phyloP scores from a whole-genome alignment of 2,888 invertebrate genomes.

The Lymantria dispar region DNA sequence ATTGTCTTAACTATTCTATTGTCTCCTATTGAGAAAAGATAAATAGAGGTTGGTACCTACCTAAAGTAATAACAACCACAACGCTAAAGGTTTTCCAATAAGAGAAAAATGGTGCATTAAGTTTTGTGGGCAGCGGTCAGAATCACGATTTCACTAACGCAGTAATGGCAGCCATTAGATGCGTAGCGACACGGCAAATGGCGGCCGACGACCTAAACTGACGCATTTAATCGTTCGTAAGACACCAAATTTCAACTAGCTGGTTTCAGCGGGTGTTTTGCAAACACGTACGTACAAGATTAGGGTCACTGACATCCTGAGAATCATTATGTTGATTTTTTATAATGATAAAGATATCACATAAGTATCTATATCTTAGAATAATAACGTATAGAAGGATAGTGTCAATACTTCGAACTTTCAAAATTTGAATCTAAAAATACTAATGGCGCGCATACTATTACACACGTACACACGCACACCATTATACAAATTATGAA shows the following conservation, averaged over 20 bases:
- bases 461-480: too few species aligned
- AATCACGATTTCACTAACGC: conserved; percentile 70
- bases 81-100: conserved; percentile 30
- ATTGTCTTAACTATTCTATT: too few species aligned
- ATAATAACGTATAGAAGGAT: too few species aligned
- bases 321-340: conserved; percentile 1
- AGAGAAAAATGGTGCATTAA: conserved; percentile 60
- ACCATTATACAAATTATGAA: too few species aligned
- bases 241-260: conserved; percentile 25
- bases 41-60: too few species aligned
- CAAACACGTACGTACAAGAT: conserved; percentile 18
- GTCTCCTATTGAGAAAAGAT: too few species aligned
- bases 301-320: conserved; percentile 24
- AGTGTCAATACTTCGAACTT: too few species aligned
- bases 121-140: conserved; percentile 63
- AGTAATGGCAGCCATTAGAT: conserved; percentile 66
- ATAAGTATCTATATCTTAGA: neutral
- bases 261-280: conserved; percentile 30
- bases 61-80: too few species aligned
- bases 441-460: too few species aligned
- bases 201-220: conserved; percentile 57
- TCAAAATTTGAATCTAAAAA: too few species aligned
- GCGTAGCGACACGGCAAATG: conserved; percentile 62
- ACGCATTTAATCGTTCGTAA: conserved; percentile 33
- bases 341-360: neutral